Percentiles rank a stretch among this genome's conserved stretches.
These are phyloP conservation scores for Neoaliturus tenellus DNA, from an alignment of 2,888 invertebrate genomes.

Conservation along the genomic window DNA sequence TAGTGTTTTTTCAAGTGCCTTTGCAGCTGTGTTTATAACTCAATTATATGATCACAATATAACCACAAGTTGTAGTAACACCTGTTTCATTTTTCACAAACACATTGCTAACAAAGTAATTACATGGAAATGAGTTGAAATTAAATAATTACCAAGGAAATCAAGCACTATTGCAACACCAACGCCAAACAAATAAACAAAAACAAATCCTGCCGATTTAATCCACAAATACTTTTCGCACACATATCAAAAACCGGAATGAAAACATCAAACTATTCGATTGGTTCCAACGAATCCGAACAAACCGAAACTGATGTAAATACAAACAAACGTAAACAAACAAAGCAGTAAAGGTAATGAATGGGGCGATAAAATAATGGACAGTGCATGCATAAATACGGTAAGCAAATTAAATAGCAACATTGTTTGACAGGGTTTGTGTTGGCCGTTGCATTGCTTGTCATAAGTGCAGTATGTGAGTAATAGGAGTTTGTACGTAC, in stretches of 20 bases:
- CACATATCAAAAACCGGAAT: conserved; percentile 37
- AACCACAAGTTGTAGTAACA: no score
- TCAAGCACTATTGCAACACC: no score
- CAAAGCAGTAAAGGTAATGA: conserved; percentile 1
- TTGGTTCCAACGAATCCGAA: neutral
- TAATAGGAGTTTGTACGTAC: no score
- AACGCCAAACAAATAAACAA: no score
- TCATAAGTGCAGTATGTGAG: neutral
- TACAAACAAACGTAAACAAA: neutral
- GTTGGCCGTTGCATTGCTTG: neutral
- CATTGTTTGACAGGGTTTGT: conserved; percentile 5
- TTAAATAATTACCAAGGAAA: no score
- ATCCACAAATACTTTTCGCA: conserved; percentile 23
- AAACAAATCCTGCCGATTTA: neutral
- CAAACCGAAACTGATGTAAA: conserved; percentile 19
- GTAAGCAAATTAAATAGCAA: conserved; percentile 27
- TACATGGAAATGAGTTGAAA: no score
- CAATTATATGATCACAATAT: no score
- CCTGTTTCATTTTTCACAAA: no score
- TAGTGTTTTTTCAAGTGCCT: no score
- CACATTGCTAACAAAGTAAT: no score
- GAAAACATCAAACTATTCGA: conserved; percentile 29
- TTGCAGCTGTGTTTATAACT: no score
- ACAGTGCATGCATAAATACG: conserved; percentile 31
- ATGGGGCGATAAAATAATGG: conserved; percentile 33